These are phyloP conservation scores for Carterocephalus palaemon DNA, from an alignment of 2,888 invertebrate species.

Conservation along the genomic window DNA sequence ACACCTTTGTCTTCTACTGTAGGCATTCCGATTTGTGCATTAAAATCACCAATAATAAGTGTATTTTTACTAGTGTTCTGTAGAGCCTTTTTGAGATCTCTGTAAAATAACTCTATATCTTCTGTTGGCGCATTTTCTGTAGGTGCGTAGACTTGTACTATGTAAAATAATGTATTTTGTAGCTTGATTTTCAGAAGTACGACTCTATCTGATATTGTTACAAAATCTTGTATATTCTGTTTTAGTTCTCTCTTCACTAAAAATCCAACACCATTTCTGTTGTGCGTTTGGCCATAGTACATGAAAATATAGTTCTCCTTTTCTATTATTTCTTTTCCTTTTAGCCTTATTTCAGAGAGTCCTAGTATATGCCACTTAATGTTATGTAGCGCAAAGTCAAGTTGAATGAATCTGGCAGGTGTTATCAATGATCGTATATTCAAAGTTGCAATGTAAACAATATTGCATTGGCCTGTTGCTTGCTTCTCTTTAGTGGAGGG, in stretches of 20 bases:
- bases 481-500: background rate
- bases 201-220: background rate
- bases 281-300: background rate
- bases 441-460: background rate
- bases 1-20: background rate
- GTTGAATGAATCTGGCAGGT: background rate
- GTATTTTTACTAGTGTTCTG: background rate
- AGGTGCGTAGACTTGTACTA: conserved; percentile 7
- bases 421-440: background rate
- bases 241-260: background rate
- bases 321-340: conserved; percentile 1
- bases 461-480: no score
- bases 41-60: conserved; percentile 3
- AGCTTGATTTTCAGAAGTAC: background rate
- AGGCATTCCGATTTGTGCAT: conserved; percentile 3
- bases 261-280: conserved; percentile 1
- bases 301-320: background rate
- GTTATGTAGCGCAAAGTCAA: background rate
- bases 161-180: background rate
- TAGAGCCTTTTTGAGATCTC: background rate
- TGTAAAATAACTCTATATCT: conserved; percentile 1
- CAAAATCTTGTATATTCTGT: background rate
- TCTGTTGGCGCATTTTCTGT: background rate
- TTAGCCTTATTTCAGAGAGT: background rate
- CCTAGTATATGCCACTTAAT: background rate